Percentiles rank a stretch among this genome's conserved stretches.
Evolutionary conservation across 2,888 invertebrate genomes (phyloP).

Genomic region (Neelides folsomi): DNA sequence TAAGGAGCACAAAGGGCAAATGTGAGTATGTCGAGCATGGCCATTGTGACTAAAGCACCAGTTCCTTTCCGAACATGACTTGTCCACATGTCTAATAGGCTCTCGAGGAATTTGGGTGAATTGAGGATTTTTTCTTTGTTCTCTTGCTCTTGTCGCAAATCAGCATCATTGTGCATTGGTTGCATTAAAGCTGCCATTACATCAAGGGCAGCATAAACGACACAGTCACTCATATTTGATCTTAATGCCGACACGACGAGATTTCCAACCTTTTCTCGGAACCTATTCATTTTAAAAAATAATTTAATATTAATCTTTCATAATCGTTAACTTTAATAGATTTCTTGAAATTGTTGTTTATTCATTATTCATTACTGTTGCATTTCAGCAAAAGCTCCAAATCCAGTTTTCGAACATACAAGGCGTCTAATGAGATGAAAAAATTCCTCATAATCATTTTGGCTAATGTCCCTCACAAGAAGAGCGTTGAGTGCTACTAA

Average conservation of each 20-base stretch:
- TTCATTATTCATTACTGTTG: slow-evolving; percentile 50
- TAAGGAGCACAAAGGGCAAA: slow-evolving; percentile 97
- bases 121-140: slow-evolving; percentile 93
- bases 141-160: slow-evolving; percentile 90
- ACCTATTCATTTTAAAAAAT: slow-evolving; percentile 44
- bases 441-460: slow-evolving; percentile 71
- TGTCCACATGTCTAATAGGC: slow-evolving; percentile 86
- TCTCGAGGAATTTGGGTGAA: slow-evolving; percentile 79
- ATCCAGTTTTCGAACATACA: slow-evolving; percentile 95
- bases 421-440: slow-evolving; percentile 86
- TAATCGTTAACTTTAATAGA: background rate
- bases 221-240: slow-evolving; percentile 63
- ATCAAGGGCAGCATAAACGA: slow-evolving; percentile 92
- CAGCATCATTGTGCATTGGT: slow-evolving; percentile 91
- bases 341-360: background rate
- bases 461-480: slow-evolving; percentile 52
- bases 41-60: slow-evolving; percentile 88
- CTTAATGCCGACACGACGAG: slow-evolving; percentile 83
- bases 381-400: slow-evolving; percentile 82
- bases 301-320: too few species aligned
- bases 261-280: slow-evolving; percentile 86
- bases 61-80: slow-evolving; percentile 85
- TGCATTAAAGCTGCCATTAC: slow-evolving; percentile 96
- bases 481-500: slow-evolving; percentile 76
- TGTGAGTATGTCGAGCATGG: slow-evolving; percentile 95